These are phyloP conservation scores for Axis porcinus DNA, from an alignment of 2,113 vertebrate species.

Conservation along the genomic window DNA sequence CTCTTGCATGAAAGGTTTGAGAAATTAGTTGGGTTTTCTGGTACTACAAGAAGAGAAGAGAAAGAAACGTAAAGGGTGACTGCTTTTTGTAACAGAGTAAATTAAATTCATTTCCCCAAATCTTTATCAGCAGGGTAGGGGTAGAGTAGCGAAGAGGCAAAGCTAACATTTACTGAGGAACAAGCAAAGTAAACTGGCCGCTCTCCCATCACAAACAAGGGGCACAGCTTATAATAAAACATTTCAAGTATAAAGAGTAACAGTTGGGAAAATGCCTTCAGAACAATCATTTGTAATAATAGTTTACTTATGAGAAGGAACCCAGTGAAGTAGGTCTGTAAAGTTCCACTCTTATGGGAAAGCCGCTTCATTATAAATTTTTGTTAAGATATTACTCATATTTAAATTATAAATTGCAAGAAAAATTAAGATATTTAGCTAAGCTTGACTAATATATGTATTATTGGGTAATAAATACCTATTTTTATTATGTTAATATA, in stretches of 20 bases:
- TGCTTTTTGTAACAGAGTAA: neutral
- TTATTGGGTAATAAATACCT: neutral
- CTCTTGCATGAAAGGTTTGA: neutral
- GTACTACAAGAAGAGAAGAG: neutral
- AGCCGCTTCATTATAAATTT: neutral
- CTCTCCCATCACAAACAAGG: neutral
- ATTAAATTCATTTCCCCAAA: neutral
- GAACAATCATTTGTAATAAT: neutral
- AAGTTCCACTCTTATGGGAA: neutral
- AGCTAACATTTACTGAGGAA: neutral
- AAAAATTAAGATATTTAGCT: neutral
- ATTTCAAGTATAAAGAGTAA: neutral
- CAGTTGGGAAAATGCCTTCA: neutral
- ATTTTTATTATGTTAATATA: neutral
- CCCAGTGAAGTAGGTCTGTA: neutral
- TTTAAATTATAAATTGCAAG: slow-evolving; percentile 24
- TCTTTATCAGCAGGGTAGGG: neutral
- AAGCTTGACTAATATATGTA: neutral
- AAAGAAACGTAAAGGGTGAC: neutral
- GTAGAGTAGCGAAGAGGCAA: neutral
- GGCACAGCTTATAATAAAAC: neutral
- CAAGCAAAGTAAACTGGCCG: neutral
- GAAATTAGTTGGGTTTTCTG: neutral
- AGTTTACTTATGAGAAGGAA: neutral
- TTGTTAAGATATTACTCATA: neutral